Conservation (phyloP, 2,113 vertebrate genomes). For the Antechinus flavipes region DNA sequence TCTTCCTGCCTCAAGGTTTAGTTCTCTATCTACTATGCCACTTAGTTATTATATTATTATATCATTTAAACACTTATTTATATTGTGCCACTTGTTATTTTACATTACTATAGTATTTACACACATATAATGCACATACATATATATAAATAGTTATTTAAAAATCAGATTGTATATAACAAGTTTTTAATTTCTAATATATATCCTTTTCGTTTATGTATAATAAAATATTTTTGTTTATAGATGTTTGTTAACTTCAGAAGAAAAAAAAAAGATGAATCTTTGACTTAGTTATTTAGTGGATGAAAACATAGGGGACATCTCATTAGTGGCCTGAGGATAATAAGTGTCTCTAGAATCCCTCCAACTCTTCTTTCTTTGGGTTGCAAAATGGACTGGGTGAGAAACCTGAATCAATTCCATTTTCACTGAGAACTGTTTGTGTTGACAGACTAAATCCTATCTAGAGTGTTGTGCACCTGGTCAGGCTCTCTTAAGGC, state of each 20-base stretch:
- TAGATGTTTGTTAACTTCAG: background rate
- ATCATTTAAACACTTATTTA: background rate
- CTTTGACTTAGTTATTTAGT: background rate
- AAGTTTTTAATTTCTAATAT: background rate
- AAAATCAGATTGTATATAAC: background rate
- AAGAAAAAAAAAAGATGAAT: background rate
- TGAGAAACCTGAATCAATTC: background rate
- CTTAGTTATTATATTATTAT: background rate
- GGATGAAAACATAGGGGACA: background rate
- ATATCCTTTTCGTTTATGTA: background rate
- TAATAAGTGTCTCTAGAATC: background rate
- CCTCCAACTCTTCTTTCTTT: background rate
- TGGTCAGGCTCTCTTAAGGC: background rate
- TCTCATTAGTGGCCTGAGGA: background rate
- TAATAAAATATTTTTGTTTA: background rate
- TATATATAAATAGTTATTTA: background rate
- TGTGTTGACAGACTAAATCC: background rate
- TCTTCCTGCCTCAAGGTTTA: background rate
- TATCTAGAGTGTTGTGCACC: background rate
- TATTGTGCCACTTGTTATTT: no score
- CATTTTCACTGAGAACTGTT: background rate
- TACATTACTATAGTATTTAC: no score
- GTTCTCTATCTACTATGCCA: background rate
- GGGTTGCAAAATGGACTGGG: background rate
- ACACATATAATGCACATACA: background rate